Evolutionary conservation across 2,888 invertebrate genomes (phyloP).

Genomic region (Rugalucina vietnamica): DNA sequence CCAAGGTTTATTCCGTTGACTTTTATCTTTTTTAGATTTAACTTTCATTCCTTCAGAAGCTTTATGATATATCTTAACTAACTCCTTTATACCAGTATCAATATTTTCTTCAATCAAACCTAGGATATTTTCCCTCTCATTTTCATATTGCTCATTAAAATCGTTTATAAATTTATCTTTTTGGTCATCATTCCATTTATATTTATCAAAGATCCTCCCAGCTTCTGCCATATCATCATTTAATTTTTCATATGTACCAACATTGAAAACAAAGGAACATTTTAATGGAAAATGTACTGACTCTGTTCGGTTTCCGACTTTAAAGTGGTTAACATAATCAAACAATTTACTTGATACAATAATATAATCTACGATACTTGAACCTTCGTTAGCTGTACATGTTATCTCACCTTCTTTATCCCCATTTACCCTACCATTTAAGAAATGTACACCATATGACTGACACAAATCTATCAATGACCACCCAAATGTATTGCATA

Average conservation of each 20-base stretch:
- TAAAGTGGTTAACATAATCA: background rate
- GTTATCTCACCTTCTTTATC: slow-evolving; percentile 7
- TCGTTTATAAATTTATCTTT: background rate
- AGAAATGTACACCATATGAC: background rate
- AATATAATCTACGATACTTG: background rate
- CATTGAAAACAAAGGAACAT: background rate
- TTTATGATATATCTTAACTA: background rate
- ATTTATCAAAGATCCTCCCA: background rate
- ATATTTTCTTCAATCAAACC: background rate
- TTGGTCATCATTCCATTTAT: background rate
- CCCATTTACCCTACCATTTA: background rate
- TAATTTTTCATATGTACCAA: background rate
- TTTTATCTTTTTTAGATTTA: background rate
- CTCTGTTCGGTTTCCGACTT: background rate
- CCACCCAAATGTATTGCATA: background rate
- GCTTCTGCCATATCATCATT: background rate
- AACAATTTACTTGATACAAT: slow-evolving; percentile 1
- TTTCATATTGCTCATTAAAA: background rate
- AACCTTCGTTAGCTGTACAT: slow-evolving; percentile 5
- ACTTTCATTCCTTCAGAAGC: background rate
- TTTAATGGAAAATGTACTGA: background rate
- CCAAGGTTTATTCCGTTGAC: background rate
- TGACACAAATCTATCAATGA: slow-evolving; percentile 6
- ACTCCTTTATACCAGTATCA: background rate
- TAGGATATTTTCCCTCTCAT: background rate